Conservation (phyloP, 35 echinoderm and acorn worm species). For the Holothuria glaberrima region DNA sequence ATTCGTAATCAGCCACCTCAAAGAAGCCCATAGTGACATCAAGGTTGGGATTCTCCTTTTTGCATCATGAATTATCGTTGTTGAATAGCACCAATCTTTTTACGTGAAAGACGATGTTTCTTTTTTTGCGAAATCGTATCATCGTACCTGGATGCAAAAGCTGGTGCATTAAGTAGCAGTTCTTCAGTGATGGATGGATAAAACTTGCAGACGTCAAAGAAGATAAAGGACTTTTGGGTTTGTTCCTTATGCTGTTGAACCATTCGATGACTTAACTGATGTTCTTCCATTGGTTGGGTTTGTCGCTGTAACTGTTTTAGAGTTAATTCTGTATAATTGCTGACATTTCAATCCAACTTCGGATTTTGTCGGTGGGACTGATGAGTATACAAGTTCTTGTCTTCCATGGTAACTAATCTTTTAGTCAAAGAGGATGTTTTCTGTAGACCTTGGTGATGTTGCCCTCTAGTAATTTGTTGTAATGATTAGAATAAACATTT, state of each 20-base stretch:
- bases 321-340: neutral
- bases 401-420: neutral
- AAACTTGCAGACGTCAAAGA: slow-evolving; percentile 16
- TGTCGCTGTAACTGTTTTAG: neutral
- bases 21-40: slow-evolving; percentile 28
- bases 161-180: slow-evolving; percentile 6
- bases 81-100: neutral
- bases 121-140: neutral
- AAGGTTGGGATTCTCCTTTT: neutral
- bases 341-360: neutral
- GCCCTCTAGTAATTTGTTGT: neutral
- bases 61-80: neutral
- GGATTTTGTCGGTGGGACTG: neutral
- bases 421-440: neutral
- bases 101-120: neutral
- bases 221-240: neutral
- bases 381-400: neutral
- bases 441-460: slow-evolving; percentile 36
- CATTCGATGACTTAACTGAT: slow-evolving; percentile 13
- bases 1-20: neutral
- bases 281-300: neutral
- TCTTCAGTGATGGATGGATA: slow-evolving; percentile 34
- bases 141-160: neutral
- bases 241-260: slow-evolving; percentile 26
- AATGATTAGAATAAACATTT: neutral